Base-by-base conservation (phyloP, 2,888 invertebrate species). In the Caradrina clavipalpis region DNA sequence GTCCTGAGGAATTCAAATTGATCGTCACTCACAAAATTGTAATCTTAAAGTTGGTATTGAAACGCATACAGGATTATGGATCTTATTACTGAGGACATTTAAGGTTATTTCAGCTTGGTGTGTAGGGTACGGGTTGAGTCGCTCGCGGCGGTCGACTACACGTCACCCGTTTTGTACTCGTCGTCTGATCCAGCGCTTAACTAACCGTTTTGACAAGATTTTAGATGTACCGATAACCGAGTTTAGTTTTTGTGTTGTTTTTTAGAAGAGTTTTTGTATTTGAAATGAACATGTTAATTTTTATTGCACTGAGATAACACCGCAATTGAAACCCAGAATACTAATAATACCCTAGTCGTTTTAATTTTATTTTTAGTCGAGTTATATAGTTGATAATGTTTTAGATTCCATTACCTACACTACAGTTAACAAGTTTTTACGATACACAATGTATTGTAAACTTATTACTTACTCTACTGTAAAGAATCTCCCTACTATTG, bases 201-300 rank as follows among this genome's bases (percentile, higher is more conserved):
- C 94, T 95, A 95, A 95, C 94, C 95, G 94, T 94, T 95, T 94
- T 94, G 95, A 95, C 95, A 94, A 91, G 91, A 92, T 93, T 94
- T 91, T 80, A 90, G 94, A 95, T 94, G 89, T 87, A 86, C 75
- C 86, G 93, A 93, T 92, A 92, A 90, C 86, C 73, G 72, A 77
- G 72, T 72, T 78, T 75, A 57, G 82, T 84, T 85, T 83, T 83
- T 84, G 69, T 83, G 65, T 78, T 73, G 60, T 78, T 85, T 89
- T 84, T 83, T 61, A 22, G 77, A 69, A 69, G 67, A 58, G 11
- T 76, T 76, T 74, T 80, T 70, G 26, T 60, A 35, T 62, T 35
- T 53, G 21, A 56, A 63, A 49, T 31, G 15, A 59, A 63, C 50
- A 60, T 45, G 57, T 78, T 64, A 58, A 73, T 78, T 69, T 66